Base-by-base conservation (phyloP, 92 coral and sea anemone species). In the Zoanthus gigantus region DNA sequence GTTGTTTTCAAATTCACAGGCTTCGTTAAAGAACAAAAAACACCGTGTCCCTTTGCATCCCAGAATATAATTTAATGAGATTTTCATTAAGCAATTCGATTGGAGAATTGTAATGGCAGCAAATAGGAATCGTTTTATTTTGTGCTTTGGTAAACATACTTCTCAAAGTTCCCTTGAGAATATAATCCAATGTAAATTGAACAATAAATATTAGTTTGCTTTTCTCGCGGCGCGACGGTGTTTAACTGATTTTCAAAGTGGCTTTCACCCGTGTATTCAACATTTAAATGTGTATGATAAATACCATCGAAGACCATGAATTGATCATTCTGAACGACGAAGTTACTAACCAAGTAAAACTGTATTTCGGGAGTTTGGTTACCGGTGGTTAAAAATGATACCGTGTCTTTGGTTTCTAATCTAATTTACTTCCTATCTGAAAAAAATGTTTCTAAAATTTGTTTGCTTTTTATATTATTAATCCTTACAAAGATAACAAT, bases 121-220 rank as follows among this genome's bases (percentile, higher is more conserved):
- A 65, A 67, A 81, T 46, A 66, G 73, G 84, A 66, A 46, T 80
- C 61, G 61, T 81, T 67, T 67, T 61, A 81, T 74, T 81, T 81
- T 81, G 60, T 81, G 47, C 85, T 81, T 81, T 23, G 45, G 85
- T 71, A 81, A 81, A 81, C 85, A 81, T 81, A 46, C 85, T 66
- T 81, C 67, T 81, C 85, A 81, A 67, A 81, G 74, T 81, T 81
- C 76, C 85, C 63, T 81, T 81, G 85, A 81, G 85, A 81, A 66
- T 50, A 50, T 65, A 81, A 67, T 81, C 76, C 29, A 42, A 81
- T 81, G 85, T 81, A 66, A 66, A 81, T 66, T 67, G 37, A 66
- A 66, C 65, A 65, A 81, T 63, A 80, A 53, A 65, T 65, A 60
- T 46, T 46, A 81, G 85, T 44, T 66, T 81, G 29, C 46, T 23